Base-by-base conservation (phyloP, 1,140 invertebrate species). In the Drosophila novamexicana region DNA sequence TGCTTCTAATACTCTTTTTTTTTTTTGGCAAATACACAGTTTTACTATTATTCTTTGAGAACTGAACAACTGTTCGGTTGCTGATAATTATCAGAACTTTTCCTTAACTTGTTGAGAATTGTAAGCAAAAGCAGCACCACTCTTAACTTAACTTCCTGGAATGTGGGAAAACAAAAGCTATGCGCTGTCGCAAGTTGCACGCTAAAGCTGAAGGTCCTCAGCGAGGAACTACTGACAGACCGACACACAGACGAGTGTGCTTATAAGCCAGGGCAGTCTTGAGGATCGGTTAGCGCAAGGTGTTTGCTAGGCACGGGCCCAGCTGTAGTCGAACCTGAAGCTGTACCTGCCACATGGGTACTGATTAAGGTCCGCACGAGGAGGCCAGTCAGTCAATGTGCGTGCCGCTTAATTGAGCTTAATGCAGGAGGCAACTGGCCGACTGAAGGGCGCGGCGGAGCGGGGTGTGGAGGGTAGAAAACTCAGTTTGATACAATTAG, bases 241-340 rank as follows among this genome's bases (percentile, higher is more conserved):
- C 22, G 22, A 29, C 22, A 22, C 2, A 22, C 22, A 22, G 22
- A 22, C 2, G 22, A 22, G 22, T 22, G 22, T 22, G 22, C 3
- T 2, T 4, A 22, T 22, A 32, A 32, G 49, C 18, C 22, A 14
- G 54, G 54, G 54, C 42, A 53, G 6, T 32, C 9, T 9, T 0
- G 22, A 40, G 56, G 37, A 22, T 63, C 8, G 10, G 49, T 9
- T 44, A n/a, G 36, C 22, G 59, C 79, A 81, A 81, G 77, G 79
- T 80, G 79, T 81, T 77, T 36, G 66, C 77, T 80, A 79, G 77
- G 65, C 77, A 75, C 71, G 70, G 61, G 64, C 61, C 49, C 29
- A 10, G 63, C 39, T 47, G 44, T n/a, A 39, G 29, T 32, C 10
- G 9, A 39, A 29, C 12, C 18, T 52, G 61, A 40, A 40, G 36